Base-by-base conservation (phyloP, 2,797 vertebrate genomes). In the Sarcoramphus papa region DNA sequence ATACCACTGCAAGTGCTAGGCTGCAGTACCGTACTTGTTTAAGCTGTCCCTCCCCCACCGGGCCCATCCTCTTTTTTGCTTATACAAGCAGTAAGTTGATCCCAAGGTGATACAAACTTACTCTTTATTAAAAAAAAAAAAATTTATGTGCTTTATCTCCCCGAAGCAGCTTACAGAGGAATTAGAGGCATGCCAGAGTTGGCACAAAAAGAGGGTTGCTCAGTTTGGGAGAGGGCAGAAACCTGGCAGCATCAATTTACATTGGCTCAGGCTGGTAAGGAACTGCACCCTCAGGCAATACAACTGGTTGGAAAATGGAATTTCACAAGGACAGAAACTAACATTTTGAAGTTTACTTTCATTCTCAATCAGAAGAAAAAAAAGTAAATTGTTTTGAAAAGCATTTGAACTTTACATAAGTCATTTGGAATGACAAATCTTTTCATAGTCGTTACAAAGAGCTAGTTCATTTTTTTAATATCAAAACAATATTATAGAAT, bases 191-290 rank as follows among this genome's bases (percentile, higher is more conserved):
- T 7, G 5, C 37, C 76, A 88, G 50, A 64, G 62, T 1, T 96
- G 92, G 90, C 86, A 91, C 73, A 79, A 48, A 45, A 63, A 47
- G 37, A 82, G 22, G 33, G 59, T 14, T 57, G 73, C 63, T 94
- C 57, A 31, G 27, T 85, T 92, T 93, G 88, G 70, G 89, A 92
- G 67, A 91, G 86, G 85, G 89, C 67, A 96, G 67, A 68, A 93
- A 86, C 57, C 82, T 90, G 93, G 95, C 88, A 95, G 88, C 73
- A 95, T 41, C 86, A 31, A 53, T 67, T 93, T 80, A 81, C 72
- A 57, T 8, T 87, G 84, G 81, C 89, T 94, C 75, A 37, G 20
- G 48, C 74, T 76, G 68, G 67, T 35, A 35, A 93, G 70, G 78
- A 92, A 56, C 81, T 56, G 86, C 47, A 86, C 51, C 85, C 94